phyloP scores from a whole-genome alignment of 2,888 invertebrate species.

The Callinectes sapidus region DNA sequence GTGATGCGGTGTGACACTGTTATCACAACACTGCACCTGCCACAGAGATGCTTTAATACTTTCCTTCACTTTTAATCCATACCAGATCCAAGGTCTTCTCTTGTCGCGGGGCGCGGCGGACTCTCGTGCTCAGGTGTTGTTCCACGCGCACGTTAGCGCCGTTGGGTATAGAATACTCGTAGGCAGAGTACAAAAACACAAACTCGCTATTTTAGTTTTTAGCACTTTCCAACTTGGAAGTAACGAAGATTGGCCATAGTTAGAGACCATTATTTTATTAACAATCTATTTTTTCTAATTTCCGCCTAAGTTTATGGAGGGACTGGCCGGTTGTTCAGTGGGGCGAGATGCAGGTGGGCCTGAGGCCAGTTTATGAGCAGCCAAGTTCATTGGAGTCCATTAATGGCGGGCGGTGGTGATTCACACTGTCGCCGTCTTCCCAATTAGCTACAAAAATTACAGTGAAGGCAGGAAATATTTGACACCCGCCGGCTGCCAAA shows the following conservation, averaged over 20 bases:
- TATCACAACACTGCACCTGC: not conserved
- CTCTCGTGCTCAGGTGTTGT: not conserved
- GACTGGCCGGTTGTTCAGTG: conserved; percentile 5
- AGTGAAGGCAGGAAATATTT: conserved; percentile 34
- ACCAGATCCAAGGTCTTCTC: not conserved
- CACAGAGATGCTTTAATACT: not conserved
- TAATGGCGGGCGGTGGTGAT: conserved; percentile 23
- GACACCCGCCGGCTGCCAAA: not conserved
- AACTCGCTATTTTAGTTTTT: conserved; percentile 1
- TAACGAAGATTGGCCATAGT: conserved; percentile 24
- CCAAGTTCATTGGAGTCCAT: conserved; percentile 29
- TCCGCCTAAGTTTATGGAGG: conserved; percentile 22
- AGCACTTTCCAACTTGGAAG: not conserved
- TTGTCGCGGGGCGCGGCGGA: not conserved
- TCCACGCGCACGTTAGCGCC: not conserved
- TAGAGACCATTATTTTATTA: conserved; percentile 31
- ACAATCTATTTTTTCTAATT: conserved; percentile 36
- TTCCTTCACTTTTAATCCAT: not conserved
- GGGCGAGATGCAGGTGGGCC: conserved; percentile 19
- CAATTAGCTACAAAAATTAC: conserved; percentile 29
- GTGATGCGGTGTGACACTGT: not conserved
- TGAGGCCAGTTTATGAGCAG: conserved; percentile 24
- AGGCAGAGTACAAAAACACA: not conserved
- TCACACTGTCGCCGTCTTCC: conserved; percentile 17
- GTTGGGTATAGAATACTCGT: not conserved